A percentile compares a stretch with the other conserved stretches of the same genome.
Evolutionary conservation across 2,113 vertebrate genomes (phyloP).

Genomic region (Lonchura striata): DNA sequence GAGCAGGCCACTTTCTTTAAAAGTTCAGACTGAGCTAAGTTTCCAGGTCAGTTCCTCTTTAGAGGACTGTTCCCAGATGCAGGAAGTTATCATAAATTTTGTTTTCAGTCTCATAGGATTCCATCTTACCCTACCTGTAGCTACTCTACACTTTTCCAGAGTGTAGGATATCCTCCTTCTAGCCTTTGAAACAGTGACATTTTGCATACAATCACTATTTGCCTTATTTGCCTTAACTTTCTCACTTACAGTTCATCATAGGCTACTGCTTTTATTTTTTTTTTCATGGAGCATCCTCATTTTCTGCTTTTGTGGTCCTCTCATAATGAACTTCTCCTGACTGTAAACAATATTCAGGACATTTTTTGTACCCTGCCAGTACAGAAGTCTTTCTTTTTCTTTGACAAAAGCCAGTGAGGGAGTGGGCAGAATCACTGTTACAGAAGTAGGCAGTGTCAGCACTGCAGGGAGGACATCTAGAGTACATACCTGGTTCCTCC

Average conservation of each 20-base stretch:
- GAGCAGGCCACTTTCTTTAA: neutral
- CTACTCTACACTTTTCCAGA: neutral
- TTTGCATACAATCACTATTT: neutral
- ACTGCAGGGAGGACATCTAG: neutral
- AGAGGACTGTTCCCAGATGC: neutral
- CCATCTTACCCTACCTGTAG: neutral
- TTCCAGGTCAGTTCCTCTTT: neutral
- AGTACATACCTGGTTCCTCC: neutral
- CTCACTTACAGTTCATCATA: neutral
- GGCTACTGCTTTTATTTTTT: neutral
- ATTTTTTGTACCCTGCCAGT: neutral
- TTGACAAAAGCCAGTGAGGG: neutral
- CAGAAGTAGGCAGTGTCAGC: neutral
- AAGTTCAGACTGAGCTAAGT: neutral
- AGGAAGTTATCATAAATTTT: neutral
- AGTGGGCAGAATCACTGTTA: neutral
- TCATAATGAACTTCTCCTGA: neutral
- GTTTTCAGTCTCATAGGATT: neutral
- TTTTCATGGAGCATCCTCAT: neutral
- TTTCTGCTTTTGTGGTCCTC: neutral
- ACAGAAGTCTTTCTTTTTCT: neutral
- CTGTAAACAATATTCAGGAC: neutral
- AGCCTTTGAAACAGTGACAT: neutral
- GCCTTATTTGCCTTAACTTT: neutral
- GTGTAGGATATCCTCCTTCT: neutral